Evolutionary conservation across 2,888 invertebrate species (phyloP).

Genomic region (Homarus gammarus): DNA sequence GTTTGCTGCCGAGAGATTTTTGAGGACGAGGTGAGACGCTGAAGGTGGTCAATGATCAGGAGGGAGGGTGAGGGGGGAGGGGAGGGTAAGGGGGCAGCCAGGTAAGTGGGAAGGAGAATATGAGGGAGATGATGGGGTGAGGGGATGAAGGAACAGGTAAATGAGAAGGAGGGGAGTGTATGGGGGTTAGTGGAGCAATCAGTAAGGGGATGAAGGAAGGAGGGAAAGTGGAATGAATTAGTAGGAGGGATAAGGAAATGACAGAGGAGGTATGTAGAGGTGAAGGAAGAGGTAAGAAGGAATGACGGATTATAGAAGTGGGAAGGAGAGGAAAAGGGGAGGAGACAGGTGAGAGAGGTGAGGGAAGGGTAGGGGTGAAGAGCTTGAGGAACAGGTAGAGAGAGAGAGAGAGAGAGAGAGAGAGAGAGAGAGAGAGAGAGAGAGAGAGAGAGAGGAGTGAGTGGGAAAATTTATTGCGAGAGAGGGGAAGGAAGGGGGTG

Average conservation of each 20-base stretch:
- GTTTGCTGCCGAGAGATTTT: conserved; percentile 19
- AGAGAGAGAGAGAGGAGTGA: neutral
- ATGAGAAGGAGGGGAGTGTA: neutral
- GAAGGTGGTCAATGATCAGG: conserved; percentile 10
- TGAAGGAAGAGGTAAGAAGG: neutral
- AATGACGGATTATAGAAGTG: neutral
- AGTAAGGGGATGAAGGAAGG: neutral
- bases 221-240: neutral
- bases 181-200: neutral
- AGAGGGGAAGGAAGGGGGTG: neutral
- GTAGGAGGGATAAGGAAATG: no score
- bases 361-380: neutral
- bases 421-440: neutral
- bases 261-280: no score
- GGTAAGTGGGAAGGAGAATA: no score
- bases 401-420: neutral
- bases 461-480: neutral
- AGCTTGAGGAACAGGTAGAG: neutral
- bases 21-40: neutral
- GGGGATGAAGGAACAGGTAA: neutral
- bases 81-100: neutral
- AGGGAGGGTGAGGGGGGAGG: neutral
- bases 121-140: no score
- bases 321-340: neutral
- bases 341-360: neutral